Percentiles rank a stretch among this genome's conserved stretches.
These are phyloP conservation scores for Callimorpha dominula DNA, from an alignment of 2,888 invertebrate genomes.

Conservation along the genomic window DNA sequence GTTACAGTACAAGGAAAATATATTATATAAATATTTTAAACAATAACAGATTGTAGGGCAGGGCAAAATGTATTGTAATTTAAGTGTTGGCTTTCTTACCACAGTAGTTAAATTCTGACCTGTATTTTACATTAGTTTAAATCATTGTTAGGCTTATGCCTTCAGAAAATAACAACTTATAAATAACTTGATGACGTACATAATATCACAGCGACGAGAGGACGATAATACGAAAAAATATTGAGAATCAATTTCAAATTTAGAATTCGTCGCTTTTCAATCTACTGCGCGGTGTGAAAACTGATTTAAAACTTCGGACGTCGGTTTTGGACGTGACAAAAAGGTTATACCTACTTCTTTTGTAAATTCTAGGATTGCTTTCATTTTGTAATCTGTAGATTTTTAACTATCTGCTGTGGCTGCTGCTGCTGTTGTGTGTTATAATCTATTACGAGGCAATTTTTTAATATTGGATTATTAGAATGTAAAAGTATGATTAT, in stretches of 20 bases:
- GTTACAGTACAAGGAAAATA: not conserved
- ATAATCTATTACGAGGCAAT: no score
- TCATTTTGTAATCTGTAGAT: no score
- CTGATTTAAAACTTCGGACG: conserved; percentile 12
- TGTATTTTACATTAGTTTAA: no score
- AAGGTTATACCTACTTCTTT: no score
- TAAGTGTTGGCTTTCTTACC: not conserved
- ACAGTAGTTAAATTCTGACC: not conserved
- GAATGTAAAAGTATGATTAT: no score
- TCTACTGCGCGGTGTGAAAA: conserved; percentile 14
- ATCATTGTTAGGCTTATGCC: not conserved
- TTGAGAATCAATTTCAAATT: conserved; percentile 34
- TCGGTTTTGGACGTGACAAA: conserved; percentile 5
- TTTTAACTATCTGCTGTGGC: no score
- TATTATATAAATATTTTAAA: not conserved
- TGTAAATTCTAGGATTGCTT: no score
- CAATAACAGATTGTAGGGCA: not conserved
- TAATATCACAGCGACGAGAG: not conserved
- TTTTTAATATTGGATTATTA: no score
- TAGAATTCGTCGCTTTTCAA: conserved; percentile 22
- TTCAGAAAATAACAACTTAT: not conserved
- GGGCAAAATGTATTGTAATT: not conserved
- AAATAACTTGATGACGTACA: not conserved
- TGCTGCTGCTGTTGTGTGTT: no score
- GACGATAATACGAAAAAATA: not conserved